Evolutionary conservation across 2,797 vertebrate species (phyloP).

Genomic region (Leptodactylus fallax): DNA sequence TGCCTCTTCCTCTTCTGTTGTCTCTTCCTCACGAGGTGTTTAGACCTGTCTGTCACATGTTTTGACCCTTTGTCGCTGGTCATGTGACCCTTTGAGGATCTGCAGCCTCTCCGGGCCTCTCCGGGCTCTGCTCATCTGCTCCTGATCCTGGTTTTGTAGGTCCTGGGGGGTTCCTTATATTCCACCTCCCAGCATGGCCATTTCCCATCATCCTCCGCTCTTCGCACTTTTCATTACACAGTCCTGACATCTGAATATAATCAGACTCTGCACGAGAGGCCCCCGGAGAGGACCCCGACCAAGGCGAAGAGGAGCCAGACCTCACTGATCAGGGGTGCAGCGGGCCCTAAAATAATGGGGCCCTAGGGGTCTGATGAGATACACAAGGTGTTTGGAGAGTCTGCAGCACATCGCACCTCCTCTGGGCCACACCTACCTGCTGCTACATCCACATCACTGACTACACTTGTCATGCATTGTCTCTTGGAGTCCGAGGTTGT

Average conservation of each 20-base stretch:
- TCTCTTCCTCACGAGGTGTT: too few species aligned
- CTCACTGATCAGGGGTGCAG: too few species aligned
- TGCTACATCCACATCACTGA: too few species aligned
- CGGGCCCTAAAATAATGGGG: too few species aligned
- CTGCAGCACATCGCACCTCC: background rate
- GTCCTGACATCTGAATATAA: conserved; percentile 22
- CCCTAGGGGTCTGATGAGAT: too few species aligned
- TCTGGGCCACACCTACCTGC: too few species aligned
- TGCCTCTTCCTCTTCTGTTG: too few species aligned
- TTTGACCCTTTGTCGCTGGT: background rate
- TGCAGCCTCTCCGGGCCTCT: background rate
- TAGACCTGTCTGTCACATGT: too few species aligned
- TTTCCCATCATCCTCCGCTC: background rate
- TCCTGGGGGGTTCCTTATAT: background rate
- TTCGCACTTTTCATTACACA: conserved; percentile 16
- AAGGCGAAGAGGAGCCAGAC: background rate
- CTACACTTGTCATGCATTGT: too few species aligned
- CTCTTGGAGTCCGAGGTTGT: too few species aligned
- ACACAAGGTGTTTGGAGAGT: too few species aligned
- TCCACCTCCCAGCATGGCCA: too few species aligned
- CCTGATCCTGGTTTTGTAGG: background rate
- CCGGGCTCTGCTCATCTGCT: background rate
- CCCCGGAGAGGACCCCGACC: background rate
- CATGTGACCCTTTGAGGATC: background rate
- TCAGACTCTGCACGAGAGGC: conserved; percentile 19